These are phyloP conservation scores for Columbina picui DNA, from an alignment of 2,113 vertebrate species.

Conservation along the genomic window DNA sequence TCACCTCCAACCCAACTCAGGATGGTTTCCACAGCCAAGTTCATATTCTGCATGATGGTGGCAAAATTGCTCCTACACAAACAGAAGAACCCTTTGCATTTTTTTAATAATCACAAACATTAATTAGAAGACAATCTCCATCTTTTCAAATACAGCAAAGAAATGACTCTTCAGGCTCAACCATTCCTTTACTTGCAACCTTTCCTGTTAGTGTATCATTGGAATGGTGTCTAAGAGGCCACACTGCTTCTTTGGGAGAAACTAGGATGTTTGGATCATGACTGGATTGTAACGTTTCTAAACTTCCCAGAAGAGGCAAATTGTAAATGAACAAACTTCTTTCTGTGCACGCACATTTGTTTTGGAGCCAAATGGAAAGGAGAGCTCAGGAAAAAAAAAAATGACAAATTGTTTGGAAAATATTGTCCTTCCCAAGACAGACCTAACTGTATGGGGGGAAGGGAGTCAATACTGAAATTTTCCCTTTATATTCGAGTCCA, in stretches of 20 bases:
- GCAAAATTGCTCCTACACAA: not conserved
- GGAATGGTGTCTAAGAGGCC: not conserved
- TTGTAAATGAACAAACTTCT: not conserved
- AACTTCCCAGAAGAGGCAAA: constrained; percentile 45
- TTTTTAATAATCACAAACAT: not conserved
- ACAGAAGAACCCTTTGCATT: not conserved
- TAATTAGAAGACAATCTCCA: not conserved
- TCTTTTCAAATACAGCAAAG: constrained; percentile 7
- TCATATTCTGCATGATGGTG: not conserved
- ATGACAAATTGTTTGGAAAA: constrained; percentile 58
- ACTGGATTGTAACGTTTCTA: constrained; percentile 2
- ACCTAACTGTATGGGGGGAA: not conserved
- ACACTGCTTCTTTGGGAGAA: not conserved
- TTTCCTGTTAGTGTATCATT: not conserved
- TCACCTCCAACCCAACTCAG: not conserved
- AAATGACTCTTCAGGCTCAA: not conserved
- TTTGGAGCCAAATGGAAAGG: constrained; percentile 52
- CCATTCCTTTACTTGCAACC: not conserved
- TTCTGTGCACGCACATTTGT: constrained; percentile 7
- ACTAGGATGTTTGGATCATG: constrained; percentile 15
- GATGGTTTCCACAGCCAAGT: not conserved
- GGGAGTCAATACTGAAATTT: constrained; percentile 29
- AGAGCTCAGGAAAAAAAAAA: constrained; percentile 1
- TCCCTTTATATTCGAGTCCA: not conserved
- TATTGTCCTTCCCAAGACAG: constrained; percentile 43